Evolutionary conservation across 37 sponge, comb jelly and placozoan genomes (phyloP), one percentile per base, ranked within the genome.

Genomic region (Halichondria panicea): DNA sequence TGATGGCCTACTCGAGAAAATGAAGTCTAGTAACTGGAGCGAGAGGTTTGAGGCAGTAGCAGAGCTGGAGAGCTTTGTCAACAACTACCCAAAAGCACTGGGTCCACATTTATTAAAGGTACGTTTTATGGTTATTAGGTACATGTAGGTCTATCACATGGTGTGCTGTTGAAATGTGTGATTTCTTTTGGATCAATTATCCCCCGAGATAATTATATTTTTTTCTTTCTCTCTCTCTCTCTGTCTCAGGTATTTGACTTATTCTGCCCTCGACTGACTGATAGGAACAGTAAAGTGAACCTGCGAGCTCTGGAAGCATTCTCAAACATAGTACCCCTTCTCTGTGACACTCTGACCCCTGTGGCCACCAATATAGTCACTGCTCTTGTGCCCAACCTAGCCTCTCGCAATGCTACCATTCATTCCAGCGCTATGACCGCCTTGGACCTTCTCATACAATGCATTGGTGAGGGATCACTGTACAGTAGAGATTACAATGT

Each of bases 271-370:
- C 55, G 96, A 19, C 61, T 95, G 73, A 85, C 87, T 7, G 96
- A 95, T 61, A 70, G 87, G 13, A 95, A 92, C 63, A 83, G 85
- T 52, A 95, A 95, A 68, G 96, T 95, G 61, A 95, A 95, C 66
- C 65, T 88, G 11, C 78, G 56, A 6, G 96, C 96, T 31, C 72
- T 95, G 31, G 55, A 85, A 67, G 80, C 78, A 25, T 88, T 95
- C 74, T 44, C 66, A 37, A 69, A 74, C 73, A 84, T 92, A 60
- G 70, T 92, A 39, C 86, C 90, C 27, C 59, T 84, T 8, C 87
- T 95, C 36, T 62, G 82, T 9, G 60, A 80, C 31, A 45, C 58
- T 36, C 81, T 95, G 9, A 53, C n/a, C 34, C 87, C 90, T 36
- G 75, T 85, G 15, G 39, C 85, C 12, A 43, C 57, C 55, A 66